phyloP scores from a whole-genome alignment of 2,888 invertebrate species.

The Sphinx pinastri region DNA sequence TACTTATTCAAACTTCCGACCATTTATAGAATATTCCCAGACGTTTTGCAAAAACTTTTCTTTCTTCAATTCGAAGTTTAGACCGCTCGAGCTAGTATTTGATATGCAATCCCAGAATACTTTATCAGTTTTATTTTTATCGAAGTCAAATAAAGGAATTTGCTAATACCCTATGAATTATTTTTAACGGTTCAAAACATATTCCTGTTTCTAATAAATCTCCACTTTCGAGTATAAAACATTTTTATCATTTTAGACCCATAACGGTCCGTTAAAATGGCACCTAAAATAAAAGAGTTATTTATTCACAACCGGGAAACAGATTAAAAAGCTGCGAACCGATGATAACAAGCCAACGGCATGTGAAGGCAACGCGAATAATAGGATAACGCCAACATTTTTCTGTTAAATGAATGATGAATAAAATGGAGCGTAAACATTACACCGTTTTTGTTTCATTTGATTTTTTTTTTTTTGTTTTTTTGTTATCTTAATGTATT shows the following conservation, averaged over 20 bases:
- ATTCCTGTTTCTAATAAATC: background rate
- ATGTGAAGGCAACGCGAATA: conserved; percentile 23
- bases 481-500: background rate
- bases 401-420: conserved; percentile 1
- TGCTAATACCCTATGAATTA: no score
- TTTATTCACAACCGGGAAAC: conserved; percentile 35
- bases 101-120: background rate
- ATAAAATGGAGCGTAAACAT: background rate
- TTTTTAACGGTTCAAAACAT: background rate
- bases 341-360: conserved; percentile 37
- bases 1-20: background rate
- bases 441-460: background rate
- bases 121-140: background rate
- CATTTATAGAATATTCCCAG: background rate
- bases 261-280: conserved; percentile 30
- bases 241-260: conserved; percentile 6
- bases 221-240: background rate
- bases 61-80: conserved; percentile 2
- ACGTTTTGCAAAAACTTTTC: background rate
- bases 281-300: conserved; percentile 35
- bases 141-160: no score
- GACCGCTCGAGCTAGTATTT: conserved; percentile 10
- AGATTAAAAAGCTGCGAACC: conserved; percentile 36
- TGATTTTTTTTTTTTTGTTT: background rate
- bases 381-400: background rate